Base-by-base conservation (phyloP, 2,797 vertebrate genomes). In the Arctocebus calabarensis region DNA sequence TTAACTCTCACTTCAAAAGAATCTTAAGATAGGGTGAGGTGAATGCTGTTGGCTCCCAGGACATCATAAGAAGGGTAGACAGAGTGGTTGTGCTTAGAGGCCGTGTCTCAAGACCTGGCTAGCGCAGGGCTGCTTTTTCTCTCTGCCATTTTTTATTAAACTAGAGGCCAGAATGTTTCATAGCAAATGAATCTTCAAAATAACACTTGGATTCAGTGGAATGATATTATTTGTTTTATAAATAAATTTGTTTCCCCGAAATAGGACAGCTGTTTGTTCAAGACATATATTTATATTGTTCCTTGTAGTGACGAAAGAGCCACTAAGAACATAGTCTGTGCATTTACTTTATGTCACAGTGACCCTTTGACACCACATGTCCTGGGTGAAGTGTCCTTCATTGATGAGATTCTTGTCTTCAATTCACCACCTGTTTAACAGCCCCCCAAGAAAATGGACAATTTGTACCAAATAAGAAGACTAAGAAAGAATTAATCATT, bases 161-260 rank as follows among this genome's bases (percentile, higher is more conserved):
- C n/a, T 8, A 10, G 86, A 85, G 27, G 20, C 40, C 70, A 91
- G 5, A 73, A 40, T 83, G 23, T 77, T 40, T 95, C 74, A 66
- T 43, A 83, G 32, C 48, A 52, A 81, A 43, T 89, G 25, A 55
- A 11, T 45, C 43, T 95, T 91, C 40, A 82, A 79, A 93, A 17
- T 25, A 68, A 37, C 5, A 27, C 25, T 11, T 73, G 40, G 29
- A 45, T 78, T 77, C 55, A n/a, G 1, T 32, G 20, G 20, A n/a
- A 23, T 79, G 40, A 48, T 48, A 59, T 5, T 89, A n/a, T 75
- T 66, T 78, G 22, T 81, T 84, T 91, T 75, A 64, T 70, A 88
- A 82, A 57, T 48, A 93, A 59, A 52, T 74, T 16, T 61, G 25
- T 78, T 68, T 88, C 61, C 32, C 68, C 78, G 43, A 43, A 77